Base-by-base conservation (phyloP, 2,888 invertebrate species). In the Caradrina clavipalpis region DNA sequence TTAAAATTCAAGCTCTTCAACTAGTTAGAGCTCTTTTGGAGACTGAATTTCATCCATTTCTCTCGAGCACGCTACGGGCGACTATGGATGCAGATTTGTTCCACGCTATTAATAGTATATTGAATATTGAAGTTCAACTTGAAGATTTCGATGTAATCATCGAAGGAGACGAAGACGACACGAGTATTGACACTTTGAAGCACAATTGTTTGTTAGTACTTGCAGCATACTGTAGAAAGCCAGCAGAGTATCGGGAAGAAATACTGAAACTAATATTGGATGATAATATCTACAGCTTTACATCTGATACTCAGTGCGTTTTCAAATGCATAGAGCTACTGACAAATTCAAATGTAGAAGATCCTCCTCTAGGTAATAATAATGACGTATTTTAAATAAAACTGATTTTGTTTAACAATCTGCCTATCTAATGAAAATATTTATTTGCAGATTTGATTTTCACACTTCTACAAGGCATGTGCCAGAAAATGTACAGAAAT, bases 391-490 rank as follows among this genome's bases (percentile, higher is more conserved):
- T 73, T 55, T 11, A 42, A 11, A 45, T 50, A 13, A 6, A 45
- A 45, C 13, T 42, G 10, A 13, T 35, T 35, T 8, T 22, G 3
- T 45, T 45, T 11, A 22, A 3, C 2, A 53, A 7, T 22, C 15
- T 53, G 15, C 26, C 5, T 13, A 35, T 67, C 11, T 71, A 22
- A 31, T 45, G 17, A 0, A 22, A 19, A 19, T 2, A 19, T 45
- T 11, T 22, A 80, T 67, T 91, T 90, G 55, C 90, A 96, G 96
- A 91, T 71, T 82, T 86, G 57, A 86, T 93, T 59, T 94, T 96
- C 76, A 79, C 83, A 8, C 81, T 96, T 2, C 90, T 96, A 90
- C 93, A 93, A 80, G 83, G 82, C 45, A 91, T 96, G 87, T 96
- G 96, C 76, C 91, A 89, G 77, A 89, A 90, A 71, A 80, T 94